Conservation (phyloP, 1,140 invertebrate species). For the Drosophila aff. region DNA sequence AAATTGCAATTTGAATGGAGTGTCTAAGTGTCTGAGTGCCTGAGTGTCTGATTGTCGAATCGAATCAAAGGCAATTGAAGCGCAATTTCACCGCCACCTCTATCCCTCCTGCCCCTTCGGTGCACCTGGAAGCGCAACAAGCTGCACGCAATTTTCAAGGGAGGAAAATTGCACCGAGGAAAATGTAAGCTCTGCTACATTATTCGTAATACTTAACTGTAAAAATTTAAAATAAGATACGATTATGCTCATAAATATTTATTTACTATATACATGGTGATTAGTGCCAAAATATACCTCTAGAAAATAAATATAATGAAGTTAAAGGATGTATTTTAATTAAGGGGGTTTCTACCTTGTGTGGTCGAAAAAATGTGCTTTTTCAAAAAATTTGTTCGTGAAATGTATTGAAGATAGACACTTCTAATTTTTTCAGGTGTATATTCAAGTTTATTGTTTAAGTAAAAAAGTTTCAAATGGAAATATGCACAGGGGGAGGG, state of each 20-base stretch:
- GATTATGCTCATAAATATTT: neutral
- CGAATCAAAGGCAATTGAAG: constrained; percentile 49
- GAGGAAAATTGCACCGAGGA: constrained; percentile 51
- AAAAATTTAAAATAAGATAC: neutral
- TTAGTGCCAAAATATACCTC: no score
- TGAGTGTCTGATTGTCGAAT: constrained; percentile 43
- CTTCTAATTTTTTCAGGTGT: no score
- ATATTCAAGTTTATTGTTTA: no score
- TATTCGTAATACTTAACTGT: no score
- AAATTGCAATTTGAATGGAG: constrained; percentile 47
- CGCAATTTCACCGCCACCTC: constrained; percentile 32
- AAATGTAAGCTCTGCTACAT: neutral
- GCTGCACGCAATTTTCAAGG: constrained; percentile 52
- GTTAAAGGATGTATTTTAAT: no score
- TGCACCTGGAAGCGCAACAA: constrained; percentile 37
- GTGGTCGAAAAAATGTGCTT: no score
- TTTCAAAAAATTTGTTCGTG: no score
- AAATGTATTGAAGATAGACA: no score
- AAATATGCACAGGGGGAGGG: no score
- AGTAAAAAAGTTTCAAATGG: no score
- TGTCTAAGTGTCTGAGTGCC: constrained; percentile 7
- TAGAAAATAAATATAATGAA: neutral
- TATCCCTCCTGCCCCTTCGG: constrained; percentile 1
- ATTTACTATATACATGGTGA: no score
- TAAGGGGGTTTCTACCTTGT: no score